Base-by-base conservation (phyloP, 2,888 invertebrate species). In the Brenthis daphne region DNA sequence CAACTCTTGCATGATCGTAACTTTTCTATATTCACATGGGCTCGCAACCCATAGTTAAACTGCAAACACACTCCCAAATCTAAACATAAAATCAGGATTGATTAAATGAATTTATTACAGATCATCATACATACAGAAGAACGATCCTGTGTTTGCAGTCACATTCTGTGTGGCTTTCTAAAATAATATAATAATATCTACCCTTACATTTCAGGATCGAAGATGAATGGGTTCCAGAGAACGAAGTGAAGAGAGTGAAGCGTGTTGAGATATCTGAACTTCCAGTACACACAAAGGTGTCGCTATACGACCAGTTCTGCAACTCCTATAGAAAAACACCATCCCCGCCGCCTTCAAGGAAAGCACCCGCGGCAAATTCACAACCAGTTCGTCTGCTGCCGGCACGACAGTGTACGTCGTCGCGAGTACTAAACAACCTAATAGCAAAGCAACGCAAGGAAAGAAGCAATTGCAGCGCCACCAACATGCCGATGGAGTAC, bases 161-260 rank as follows among this genome's bases (percentile, higher is more conserved):
- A 69, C 79, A 65, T 77, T 78, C 85, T 82, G 87, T 88, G 90
- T 90, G 92, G 91, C 90, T 56, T 0, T 0, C 6, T 0, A 0
- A 0, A 65, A 3, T n/a, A 47, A 13, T 3, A 3, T 11, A 6
- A 11, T 65, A 69, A 81, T 70, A 78, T 57, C 3, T 14, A 1
- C 0, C 0, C 5, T 72, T 74, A 75, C 55, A 65, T 92, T 92
- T 13, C 93, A 98, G 98, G 81, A 89, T 97, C 85, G 95, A 96
- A 24, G 97, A 98, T 87, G 96, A 97, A 83, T 98, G 98, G 98
- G 94, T 98, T 75, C 93, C 95, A 0, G 97, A 96, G 86, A 94
- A 95, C 83, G 94, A 95, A 72, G 95, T 95, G 83, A 93, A 92
- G 78, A 93, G 94, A 65, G 93, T 94, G 73, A 96, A 95, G 87